phyloP scores from a whole-genome alignment of 2,113 vertebrate species.

The Acanthochromis polyacanthus region DNA sequence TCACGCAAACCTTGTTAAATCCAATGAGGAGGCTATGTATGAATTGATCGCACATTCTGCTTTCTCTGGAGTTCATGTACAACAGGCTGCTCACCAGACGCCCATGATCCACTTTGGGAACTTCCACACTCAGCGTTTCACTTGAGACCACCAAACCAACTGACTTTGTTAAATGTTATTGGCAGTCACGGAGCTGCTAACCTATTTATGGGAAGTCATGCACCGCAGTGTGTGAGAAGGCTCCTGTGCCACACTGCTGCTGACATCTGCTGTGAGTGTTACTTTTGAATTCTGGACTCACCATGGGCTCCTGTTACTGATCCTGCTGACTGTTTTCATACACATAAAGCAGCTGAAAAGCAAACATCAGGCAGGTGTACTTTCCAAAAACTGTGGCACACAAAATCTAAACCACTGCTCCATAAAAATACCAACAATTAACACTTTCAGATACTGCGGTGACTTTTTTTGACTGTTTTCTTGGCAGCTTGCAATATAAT shows the following conservation, averaged over 20 bases:
- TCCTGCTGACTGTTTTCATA: not conserved
- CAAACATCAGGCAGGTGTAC: not conserved
- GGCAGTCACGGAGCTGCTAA: slow-evolving; percentile 38
- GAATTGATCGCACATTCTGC: not conserved
- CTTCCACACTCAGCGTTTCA: not conserved
- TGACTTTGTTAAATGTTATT: slow-evolving; percentile 38
- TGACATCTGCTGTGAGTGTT: not conserved
- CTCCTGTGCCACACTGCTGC: not conserved
- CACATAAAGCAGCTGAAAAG: not conserved
- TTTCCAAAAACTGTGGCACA: not conserved
- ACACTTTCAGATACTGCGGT: no score
- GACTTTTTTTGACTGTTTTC: not conserved
- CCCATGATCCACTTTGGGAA: not conserved
- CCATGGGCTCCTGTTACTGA: not conserved
- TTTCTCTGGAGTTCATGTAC: not conserved
- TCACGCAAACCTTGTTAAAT: slow-evolving; percentile 37
- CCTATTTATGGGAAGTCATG: slow-evolving; percentile 53
- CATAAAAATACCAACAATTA: no score
- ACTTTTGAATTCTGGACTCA: slow-evolving; percentile 17
- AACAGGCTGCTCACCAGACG: not conserved
- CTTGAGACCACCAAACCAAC: not conserved
- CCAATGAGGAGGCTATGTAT: slow-evolving; percentile 20
- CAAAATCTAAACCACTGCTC: not conserved
- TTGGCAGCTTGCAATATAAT: not conserved
- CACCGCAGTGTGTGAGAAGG: slow-evolving; percentile 3